A percentile compares a stretch with the other conserved stretches of the same genome.
These are phyloP conservation scores for Neodiprion lecontei DNA, from an alignment of 1,140 invertebrate species.

Conservation along the genomic window DNA sequence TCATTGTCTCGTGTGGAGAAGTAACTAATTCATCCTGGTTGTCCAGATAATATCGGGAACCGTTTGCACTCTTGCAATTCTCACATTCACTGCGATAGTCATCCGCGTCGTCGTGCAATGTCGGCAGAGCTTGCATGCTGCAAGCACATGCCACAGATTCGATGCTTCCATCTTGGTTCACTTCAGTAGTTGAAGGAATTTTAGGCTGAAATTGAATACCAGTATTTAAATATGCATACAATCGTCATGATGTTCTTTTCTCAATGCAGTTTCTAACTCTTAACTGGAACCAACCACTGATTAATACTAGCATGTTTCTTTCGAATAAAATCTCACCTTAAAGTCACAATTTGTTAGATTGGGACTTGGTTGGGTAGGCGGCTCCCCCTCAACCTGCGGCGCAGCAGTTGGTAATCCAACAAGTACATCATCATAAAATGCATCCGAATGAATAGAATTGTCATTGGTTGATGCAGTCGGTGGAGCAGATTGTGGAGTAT, in stretches of 20 bases:
- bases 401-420: conserved; percentile 24
- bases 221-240: background rate
- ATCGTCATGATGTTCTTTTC: background rate
- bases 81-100: conserved; percentile 84
- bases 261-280: conserved; percentile 29
- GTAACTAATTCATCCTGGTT: conserved; percentile 65
- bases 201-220: conserved; percentile 41
- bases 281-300: conserved; percentile 19
- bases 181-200: conserved; percentile 49
- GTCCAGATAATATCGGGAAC: conserved; percentile 70
- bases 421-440: conserved; percentile 32
- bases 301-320: background rate
- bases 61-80: conserved; percentile 79
- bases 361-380: conserved; percentile 1
- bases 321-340: background rate
- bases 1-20: conserved; percentile 73
- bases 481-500: conserved; percentile 41
- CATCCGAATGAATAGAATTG: conserved; percentile 17
- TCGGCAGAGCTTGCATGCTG: conserved; percentile 55
- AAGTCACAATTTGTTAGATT: background rate
- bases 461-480: conserved; percentile 34
- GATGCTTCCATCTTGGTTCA: conserved; percentile 57
- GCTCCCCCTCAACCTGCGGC: conserved; percentile 22
- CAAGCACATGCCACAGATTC: conserved; percentile 59
- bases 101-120: conserved; percentile 67